Evolutionary conservation across 2,113 vertebrate species (phyloP).

Genomic region (Drymodes brunneopygia): DNA sequence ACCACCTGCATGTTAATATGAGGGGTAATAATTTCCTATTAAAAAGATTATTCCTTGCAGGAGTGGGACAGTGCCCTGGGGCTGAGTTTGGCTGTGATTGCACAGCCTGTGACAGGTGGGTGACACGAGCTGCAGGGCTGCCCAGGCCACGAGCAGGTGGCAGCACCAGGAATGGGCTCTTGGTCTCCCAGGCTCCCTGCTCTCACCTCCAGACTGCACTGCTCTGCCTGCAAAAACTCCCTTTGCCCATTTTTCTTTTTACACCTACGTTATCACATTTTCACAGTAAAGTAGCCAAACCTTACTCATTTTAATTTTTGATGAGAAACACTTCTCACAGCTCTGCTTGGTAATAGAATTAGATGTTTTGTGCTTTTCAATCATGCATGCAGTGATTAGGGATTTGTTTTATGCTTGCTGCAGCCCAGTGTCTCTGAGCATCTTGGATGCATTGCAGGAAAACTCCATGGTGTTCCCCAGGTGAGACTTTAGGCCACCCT

Average conservation of each 20-base stretch:
- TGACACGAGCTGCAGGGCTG: neutral
- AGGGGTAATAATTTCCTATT: neutral
- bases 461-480: neutral
- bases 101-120: neutral
- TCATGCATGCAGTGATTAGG: neutral
- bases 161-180: neutral
- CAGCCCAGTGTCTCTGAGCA: neutral
- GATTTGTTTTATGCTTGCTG: neutral
- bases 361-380: neutral
- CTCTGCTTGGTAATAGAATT: neutral
- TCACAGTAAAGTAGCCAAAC: neutral
- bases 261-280: neutral
- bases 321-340: neutral
- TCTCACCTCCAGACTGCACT: neutral
- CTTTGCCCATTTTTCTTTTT: neutral
- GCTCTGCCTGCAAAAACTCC: neutral
- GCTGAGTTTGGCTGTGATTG: neutral
- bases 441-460: neutral
- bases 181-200: neutral
- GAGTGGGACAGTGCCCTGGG: accelerated
- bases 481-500: neutral
- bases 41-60: neutral
- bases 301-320: neutral
- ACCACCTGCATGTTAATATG: neutral
- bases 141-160: neutral